A percentile compares a stretch with the other conserved stretches of the same genome.
These are phyloP conservation scores for Calyptomena viridis DNA, from an alignment of 2,113 vertebrate genomes.

Conservation along the genomic window DNA sequence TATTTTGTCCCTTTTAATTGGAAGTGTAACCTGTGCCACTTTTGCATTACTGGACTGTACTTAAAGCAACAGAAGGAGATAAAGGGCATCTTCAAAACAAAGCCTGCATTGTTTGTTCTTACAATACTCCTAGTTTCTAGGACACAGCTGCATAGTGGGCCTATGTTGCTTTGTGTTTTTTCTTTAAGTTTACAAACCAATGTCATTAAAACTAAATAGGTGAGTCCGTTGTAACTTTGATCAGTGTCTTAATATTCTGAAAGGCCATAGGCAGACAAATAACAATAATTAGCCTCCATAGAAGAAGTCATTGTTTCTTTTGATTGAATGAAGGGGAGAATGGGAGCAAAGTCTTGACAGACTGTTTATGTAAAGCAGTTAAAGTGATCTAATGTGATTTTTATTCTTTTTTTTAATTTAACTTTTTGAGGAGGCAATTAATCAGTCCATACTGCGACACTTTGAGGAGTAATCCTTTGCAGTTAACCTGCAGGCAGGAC, in stretches of 20 bases:
- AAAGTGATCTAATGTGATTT: neutral
- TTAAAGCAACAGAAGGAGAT: neutral
- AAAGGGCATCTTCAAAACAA: neutral
- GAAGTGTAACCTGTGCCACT: neutral
- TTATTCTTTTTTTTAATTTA: neutral
- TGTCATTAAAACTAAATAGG: neutral
- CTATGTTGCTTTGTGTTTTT: neutral
- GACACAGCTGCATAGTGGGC: neutral
- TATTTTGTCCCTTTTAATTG: neutral
- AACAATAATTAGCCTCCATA: neutral
- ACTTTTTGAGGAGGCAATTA: slow-evolving; percentile 70
- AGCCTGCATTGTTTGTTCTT: neutral
- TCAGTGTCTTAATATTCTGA: neutral
- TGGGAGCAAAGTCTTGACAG: neutral
- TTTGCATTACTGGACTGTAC: neutral
- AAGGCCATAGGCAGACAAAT: neutral
- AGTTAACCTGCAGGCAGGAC: slow-evolving; percentile 95
- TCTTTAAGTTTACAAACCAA: neutral
- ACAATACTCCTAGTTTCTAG: neutral
- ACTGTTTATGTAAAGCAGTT: neutral
- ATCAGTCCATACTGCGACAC: slow-evolving; percentile 89
- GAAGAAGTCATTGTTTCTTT: neutral
- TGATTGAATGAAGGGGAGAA: neutral
- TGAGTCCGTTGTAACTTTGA: neutral
- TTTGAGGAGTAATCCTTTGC: slow-evolving; percentile 87